Percentiles rank a stretch among this genome's conserved stretches.
These are phyloP conservation scores for Salmo trutta DNA, from an alignment of 2,797 vertebrate genomes.

Conservation along the genomic window DNA sequence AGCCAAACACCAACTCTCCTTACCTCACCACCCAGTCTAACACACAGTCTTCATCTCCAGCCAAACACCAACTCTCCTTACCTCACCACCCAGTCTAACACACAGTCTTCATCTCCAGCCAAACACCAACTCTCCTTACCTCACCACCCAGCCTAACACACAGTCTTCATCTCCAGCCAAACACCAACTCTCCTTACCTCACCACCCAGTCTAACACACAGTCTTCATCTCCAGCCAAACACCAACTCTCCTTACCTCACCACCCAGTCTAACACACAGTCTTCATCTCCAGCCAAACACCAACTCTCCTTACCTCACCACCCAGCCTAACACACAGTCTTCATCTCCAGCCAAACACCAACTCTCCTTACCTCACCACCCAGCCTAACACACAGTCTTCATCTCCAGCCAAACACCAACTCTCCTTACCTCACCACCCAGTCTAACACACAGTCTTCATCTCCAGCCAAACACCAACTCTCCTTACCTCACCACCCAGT, in stretches of 20 bases:
- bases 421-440: no score
- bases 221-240: background rate
- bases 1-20: background rate
- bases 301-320: background rate
- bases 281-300: no score
- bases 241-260: background rate
- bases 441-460: no score
- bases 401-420: background rate
- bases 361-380: background rate
- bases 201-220: background rate
- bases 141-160: background rate
- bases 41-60: no score
- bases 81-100: background rate
- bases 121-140: background rate
- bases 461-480: no score
- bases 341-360: background rate
- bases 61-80: no score
- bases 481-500: no score
- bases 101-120: background rate
- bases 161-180: background rate
- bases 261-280: no score
- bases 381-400: background rate
- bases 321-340: background rate
- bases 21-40: no score
- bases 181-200: background rate